These are phyloP conservation scores for Heteronetta atricapilla DNA, from an alignment of 2,113 vertebrate genomes.

Conservation along the genomic window DNA sequence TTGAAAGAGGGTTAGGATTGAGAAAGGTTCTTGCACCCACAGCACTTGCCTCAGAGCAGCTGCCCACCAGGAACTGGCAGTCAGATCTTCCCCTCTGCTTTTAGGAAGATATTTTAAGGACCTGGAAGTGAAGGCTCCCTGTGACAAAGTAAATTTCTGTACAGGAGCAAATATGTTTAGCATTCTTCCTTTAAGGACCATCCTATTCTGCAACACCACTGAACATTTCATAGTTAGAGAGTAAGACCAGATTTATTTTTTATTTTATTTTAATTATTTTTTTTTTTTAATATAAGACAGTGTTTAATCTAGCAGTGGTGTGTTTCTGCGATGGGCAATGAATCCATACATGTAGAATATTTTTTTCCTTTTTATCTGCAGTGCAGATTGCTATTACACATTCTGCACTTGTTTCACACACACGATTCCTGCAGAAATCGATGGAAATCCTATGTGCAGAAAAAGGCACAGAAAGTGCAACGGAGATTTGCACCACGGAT, in stretches of 20 bases:
- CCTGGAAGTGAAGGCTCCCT: background rate
- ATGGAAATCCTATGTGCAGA: constrained; percentile 22
- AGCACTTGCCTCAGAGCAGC: fast-evolving
- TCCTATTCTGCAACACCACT: background rate
- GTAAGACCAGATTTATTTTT: background rate
- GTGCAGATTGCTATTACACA: constrained; percentile 48
- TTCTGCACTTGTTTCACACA: constrained; percentile 31
- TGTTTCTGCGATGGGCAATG: background rate
- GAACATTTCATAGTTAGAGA: background rate
- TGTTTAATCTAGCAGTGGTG: background rate
- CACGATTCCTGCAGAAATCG: constrained; percentile 1
- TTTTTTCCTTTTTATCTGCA: constrained; percentile 9
- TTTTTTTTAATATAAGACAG: background rate
- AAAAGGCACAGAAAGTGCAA: constrained; percentile 25
- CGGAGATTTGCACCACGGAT: constrained; percentile 48
- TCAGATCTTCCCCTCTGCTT: background rate
- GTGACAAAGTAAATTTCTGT: background rate
- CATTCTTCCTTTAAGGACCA: background rate
- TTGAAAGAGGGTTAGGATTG: background rate
- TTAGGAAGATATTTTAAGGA: background rate
- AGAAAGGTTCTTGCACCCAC: background rate
- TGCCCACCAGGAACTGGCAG: background rate
- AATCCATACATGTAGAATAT: background rate
- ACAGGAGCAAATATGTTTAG: background rate
- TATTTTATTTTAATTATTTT: no score